phyloP scores from a whole-genome alignment of 2,888 invertebrate species.

The Pterostichus niger region DNA sequence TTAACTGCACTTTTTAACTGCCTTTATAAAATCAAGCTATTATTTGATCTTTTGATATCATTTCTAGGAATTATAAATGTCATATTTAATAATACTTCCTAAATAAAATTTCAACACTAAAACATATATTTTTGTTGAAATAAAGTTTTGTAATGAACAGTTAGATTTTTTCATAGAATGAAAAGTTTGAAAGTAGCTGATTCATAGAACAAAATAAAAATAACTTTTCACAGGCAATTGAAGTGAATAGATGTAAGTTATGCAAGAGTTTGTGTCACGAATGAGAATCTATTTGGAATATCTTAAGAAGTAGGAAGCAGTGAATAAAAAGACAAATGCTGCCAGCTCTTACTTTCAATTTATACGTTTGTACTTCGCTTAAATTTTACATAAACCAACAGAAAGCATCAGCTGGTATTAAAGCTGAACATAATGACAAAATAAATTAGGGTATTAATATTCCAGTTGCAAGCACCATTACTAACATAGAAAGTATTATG shows the following conservation, averaged over 20 bases:
- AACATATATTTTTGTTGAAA: too few species aligned
- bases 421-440: slow-evolving; percentile 9
- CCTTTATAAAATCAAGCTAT: background rate
- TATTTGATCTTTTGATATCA: background rate
- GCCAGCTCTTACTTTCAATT: slow-evolving; percentile 46
- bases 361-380: slow-evolving; percentile 19
- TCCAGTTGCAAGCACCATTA: background rate
- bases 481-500: slow-evolving; percentile 37
- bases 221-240: slow-evolving; percentile 36
- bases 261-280: slow-evolving; percentile 44
- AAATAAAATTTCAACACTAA: too few species aligned
- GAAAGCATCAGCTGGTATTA: slow-evolving; percentile 12
- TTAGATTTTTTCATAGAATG: background rate
- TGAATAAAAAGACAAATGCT: slow-evolving; percentile 20
- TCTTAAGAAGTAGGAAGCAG: slow-evolving; percentile 46
- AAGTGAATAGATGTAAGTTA: slow-evolving; percentile 29
- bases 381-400: slow-evolving; percentile 30
- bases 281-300: slow-evolving; percentile 49
- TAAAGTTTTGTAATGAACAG: too few species aligned
- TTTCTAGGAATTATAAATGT: too few species aligned
- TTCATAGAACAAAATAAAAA: slow-evolving; percentile 25
- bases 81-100: too few species aligned
- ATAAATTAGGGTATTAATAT: slow-evolving; percentile 40
- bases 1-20: too few species aligned
- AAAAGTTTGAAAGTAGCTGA: slow-evolving; percentile 26